These are phyloP conservation scores for Scomber japonicus DNA, from an alignment of 2,113 vertebrate genomes.

Conservation along the genomic window DNA sequence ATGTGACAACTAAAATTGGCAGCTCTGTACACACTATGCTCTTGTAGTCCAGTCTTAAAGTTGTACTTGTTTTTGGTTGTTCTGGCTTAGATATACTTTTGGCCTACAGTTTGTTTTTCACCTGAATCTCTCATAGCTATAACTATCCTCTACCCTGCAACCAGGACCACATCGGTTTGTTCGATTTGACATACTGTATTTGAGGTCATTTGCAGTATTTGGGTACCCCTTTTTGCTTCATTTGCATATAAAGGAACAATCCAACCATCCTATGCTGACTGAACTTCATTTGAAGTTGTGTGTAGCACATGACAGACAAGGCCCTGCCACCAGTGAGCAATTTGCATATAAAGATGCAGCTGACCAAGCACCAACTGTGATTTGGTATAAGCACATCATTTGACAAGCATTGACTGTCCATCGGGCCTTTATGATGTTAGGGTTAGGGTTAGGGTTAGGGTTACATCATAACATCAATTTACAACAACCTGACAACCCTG, in stretches of 20 bases:
- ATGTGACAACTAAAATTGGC: constrained; percentile 13
- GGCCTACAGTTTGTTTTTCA: no score
- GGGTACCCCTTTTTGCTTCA: neutral
- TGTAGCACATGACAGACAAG: no score
- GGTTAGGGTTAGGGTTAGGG: no score
- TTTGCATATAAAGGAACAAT: constrained; percentile 4
- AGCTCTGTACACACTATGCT: neutral
- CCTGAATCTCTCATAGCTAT: no score
- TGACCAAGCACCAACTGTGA: constrained; percentile 1
- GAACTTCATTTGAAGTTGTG: no score
- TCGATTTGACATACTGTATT: neutral
- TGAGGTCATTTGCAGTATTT: neutral
- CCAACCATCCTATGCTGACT: no score
- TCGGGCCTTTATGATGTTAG: no score
- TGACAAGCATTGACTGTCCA: neutral
- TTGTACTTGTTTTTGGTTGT: neutral
- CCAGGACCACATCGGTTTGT: neutral
- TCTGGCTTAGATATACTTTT: neutral
- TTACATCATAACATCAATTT: no score
- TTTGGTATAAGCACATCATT: constrained; percentile 2
- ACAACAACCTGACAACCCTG: no score
- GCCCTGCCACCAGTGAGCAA: neutral
- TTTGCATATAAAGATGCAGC: constrained; percentile 24
- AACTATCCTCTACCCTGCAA: neutral
- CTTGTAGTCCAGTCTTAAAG: neutral